These are phyloP conservation scores for Papilio protenor DNA, from an alignment of 2,888 invertebrate species.

Conservation along the genomic window DNA sequence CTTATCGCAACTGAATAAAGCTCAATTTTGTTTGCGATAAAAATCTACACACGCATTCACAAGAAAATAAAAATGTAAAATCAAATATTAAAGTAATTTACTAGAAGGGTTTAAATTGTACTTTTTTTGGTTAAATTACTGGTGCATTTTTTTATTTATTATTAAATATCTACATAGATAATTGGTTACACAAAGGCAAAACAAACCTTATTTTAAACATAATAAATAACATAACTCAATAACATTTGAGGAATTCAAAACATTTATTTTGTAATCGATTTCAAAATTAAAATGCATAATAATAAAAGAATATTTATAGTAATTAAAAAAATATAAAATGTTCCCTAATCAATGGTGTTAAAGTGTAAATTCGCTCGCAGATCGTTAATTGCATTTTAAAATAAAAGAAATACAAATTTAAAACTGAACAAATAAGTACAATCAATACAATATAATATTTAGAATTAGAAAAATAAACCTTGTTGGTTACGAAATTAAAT, in stretches of 20 bases:
- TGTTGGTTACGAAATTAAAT: background rate
- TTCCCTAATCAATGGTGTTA: background rate
- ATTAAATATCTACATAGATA: background rate
- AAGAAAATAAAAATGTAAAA: no score
- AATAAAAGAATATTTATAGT: background rate
- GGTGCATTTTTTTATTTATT: background rate
- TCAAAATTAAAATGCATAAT: background rate
- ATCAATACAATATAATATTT: background rate
- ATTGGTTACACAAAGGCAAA: background rate
- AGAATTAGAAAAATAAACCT: background rate
- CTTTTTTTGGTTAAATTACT: background rate
- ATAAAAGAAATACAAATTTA: background rate
- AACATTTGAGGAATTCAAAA: background rate
- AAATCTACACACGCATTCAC: no score
- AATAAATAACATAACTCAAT: background rate
- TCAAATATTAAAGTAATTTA: no score
- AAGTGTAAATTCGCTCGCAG: slow-evolving; percentile 13
- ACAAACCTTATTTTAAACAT: background rate
- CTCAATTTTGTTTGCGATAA: no score
- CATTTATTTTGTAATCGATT: background rate
- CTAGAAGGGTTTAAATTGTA: background rate
- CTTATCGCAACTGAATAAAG: no score
- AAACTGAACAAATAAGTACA: background rate
- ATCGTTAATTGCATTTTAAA: background rate
- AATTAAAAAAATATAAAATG: background rate